Conservation (phyloP, 2,113 vertebrate genomes). For the Accipiter virgatus region DNA sequence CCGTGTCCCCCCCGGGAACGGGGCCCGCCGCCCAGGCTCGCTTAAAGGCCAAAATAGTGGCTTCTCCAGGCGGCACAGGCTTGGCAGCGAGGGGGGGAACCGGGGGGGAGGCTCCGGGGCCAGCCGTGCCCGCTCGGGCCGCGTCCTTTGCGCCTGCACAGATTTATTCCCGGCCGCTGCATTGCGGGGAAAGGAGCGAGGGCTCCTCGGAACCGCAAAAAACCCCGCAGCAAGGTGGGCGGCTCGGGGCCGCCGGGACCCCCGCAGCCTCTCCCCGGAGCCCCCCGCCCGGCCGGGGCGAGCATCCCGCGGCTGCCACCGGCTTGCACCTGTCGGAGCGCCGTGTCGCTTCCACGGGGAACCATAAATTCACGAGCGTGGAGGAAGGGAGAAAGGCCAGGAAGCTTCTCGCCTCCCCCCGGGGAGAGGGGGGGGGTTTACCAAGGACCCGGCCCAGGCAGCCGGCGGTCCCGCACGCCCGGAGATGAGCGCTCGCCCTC, state of each 20-base stretch:
- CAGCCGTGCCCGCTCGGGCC: too few relatives aligned
- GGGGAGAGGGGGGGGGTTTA: not conserved
- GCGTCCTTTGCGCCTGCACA: not conserved
- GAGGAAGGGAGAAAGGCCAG: not conserved
- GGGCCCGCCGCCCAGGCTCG: not conserved
- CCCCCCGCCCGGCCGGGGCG: not conserved
- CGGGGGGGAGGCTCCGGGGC: too few relatives aligned
- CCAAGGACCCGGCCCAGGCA: not conserved
- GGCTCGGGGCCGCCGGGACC: not conserved
- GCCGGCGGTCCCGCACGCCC: too few relatives aligned
- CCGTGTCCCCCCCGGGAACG: too few relatives aligned
- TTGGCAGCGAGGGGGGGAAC: not conserved
- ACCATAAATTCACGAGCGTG: rapidly evolving
- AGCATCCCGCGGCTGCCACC: not conserved
- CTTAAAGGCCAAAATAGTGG: too few relatives aligned
- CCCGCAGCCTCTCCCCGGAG: too few relatives aligned
- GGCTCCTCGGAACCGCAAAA: not conserved
- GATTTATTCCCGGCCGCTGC: not conserved
- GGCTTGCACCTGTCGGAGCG: not conserved
- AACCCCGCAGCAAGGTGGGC: not conserved
- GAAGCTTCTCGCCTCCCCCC: not conserved
- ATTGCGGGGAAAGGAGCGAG: not conserved
- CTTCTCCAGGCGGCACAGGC: too few relatives aligned
- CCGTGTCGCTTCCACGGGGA: not conserved
- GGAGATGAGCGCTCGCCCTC: too few relatives aligned